A percentile compares a stretch with the other conserved stretches of the same genome.
Conservation (phyloP, 2,797 vertebrate genomes). For the Helicolenus hilgendorfi region DNA sequence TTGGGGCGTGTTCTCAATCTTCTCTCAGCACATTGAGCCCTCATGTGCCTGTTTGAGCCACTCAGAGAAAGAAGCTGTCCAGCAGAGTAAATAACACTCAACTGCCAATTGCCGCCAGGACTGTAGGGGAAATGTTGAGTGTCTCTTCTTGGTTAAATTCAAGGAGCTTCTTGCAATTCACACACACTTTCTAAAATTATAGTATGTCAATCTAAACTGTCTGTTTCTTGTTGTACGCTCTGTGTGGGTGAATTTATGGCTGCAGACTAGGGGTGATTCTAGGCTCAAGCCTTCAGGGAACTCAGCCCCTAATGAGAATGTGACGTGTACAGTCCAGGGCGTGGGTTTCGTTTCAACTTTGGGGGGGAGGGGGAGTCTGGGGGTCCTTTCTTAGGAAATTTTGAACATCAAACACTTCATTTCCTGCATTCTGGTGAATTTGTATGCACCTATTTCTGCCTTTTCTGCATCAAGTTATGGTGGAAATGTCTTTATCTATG, state of each 20-base stretch:
- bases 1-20: constrained; percentile 91
- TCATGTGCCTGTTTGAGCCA: constrained; percentile 64
- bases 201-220: not conserved
- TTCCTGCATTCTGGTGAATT: no score
- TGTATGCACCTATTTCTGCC: no score
- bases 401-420: no score
- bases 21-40: constrained; percentile 83
- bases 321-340: no score
- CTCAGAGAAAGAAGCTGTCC: constrained; percentile 47
- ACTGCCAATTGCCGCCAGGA: constrained; percentile 54
- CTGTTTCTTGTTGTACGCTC: not conserved
- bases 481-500: no score
- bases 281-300: no score
- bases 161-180: constrained; percentile 3
- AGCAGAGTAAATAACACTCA: constrained; percentile 74
- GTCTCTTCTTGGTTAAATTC: constrained; percentile 45
- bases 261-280: not conserved
- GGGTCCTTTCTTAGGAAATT: no score
- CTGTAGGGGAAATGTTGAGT: constrained; percentile 35
- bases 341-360: no score
- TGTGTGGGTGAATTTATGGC: not conserved
- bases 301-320: no score
- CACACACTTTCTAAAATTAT: not conserved
- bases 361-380: no score
- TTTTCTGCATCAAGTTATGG: no score